A percentile compares a stretch with the other conserved stretches of the same genome.
Conservation (phyloP, 2,113 vertebrate species). For the Vulpes vulpes region DNA sequence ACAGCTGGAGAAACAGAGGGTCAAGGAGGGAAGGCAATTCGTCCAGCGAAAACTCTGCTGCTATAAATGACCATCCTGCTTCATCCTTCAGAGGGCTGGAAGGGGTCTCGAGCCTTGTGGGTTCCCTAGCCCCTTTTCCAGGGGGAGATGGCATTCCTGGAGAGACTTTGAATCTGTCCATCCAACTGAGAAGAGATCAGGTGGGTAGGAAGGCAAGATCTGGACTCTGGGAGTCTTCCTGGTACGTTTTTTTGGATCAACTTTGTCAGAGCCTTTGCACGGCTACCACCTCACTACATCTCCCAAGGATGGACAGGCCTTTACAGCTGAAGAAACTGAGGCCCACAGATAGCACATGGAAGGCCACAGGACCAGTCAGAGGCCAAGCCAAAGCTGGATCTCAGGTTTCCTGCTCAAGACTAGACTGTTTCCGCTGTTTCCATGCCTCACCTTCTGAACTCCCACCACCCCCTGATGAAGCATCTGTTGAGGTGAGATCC, state of each 20-base stretch:
- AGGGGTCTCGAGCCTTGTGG: background rate
- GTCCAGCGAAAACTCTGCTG: background rate
- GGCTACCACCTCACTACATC: background rate
- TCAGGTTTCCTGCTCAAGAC: too few species aligned
- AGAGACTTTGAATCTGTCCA: background rate
- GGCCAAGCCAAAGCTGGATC: background rate
- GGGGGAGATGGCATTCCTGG: background rate
- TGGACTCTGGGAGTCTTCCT: background rate
- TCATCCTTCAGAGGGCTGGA: background rate
- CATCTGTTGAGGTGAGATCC: background rate
- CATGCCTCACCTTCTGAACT: accelerated
- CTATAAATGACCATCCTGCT: background rate
- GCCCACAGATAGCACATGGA: background rate
- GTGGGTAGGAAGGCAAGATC: background rate
- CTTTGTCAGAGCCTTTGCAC: background rate
- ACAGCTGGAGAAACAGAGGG: background rate
- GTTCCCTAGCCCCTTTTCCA: background rate
- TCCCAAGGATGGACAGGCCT: background rate
- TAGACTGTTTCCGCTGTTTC: background rate
- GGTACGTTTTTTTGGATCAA: background rate
- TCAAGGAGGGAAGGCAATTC: background rate
- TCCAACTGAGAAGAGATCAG: background rate
- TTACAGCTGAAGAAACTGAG: background rate
- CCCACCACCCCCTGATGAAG: background rate
- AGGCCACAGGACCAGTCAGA: background rate